A percentile compares a stretch with the other conserved stretches of the same genome.
Evolutionary conservation across 1,140 invertebrate species (phyloP).

Genomic region (Ceratina japonica): DNA sequence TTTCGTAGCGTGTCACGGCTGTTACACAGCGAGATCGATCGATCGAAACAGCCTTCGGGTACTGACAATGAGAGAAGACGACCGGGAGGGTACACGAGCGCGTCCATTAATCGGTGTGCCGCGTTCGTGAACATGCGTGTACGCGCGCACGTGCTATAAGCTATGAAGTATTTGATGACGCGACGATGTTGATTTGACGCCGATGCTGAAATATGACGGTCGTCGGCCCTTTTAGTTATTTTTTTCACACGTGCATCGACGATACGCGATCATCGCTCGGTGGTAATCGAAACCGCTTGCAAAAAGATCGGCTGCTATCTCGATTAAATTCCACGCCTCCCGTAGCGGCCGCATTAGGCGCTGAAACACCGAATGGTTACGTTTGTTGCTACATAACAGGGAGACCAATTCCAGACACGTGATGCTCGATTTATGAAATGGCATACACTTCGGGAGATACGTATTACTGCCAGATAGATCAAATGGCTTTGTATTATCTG

Average conservation of each 20-base stretch:
- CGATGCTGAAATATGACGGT: conserved; percentile 37
- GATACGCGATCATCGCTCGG: not conserved
- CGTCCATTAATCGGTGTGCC: not conserved
- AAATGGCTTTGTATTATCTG: not conserved
- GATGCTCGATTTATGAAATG: not conserved
- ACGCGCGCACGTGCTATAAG: conserved; percentile 3
- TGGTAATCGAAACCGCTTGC: conserved; percentile 19
- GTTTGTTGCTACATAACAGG: not conserved
- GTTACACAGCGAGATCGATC: conserved; percentile 53
- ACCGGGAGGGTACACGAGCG: conserved; percentile 1
- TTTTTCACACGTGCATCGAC: conserved; percentile 18
- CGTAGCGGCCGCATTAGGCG: not conserved
- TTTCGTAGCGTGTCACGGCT: conserved; percentile 63
- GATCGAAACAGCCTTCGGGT: conserved; percentile 36
- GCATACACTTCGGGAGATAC: not conserved
- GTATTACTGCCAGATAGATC: not conserved
- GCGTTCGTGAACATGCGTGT: not conserved
- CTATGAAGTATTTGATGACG: conserved; percentile 14
- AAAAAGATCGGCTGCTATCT: conserved; percentile 27
- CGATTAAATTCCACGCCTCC: conserved; percentile 34
- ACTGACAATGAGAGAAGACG: not conserved
- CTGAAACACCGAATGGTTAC: not conserved
- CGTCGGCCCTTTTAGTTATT: conserved; percentile 10
- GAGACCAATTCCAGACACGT: not conserved
- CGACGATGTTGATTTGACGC: conserved; percentile 30